Evolutionary conservation across 1,140 invertebrate species (phyloP).

Genomic region (Cydia fagiglandana): DNA sequence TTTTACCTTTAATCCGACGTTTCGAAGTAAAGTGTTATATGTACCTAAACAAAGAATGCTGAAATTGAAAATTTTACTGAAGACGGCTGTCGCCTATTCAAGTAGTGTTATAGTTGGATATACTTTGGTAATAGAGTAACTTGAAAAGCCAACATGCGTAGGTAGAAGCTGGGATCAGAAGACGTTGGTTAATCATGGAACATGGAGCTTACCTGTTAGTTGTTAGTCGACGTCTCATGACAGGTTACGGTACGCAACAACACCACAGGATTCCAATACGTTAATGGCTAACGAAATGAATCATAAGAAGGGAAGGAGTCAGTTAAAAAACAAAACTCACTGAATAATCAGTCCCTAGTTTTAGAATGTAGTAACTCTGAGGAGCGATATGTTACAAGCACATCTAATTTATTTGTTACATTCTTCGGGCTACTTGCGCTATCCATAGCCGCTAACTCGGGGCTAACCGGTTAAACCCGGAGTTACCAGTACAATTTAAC

Average conservation of each 20-base stretch:
- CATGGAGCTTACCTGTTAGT: conserved; percentile 22
- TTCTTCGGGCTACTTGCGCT: too few species aligned
- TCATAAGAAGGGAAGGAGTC: background rate
- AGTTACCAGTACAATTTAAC: too few species aligned
- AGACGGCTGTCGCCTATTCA: too few species aligned
- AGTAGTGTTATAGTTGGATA: background rate
- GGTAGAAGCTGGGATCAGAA: background rate
- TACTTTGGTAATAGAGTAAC: background rate
- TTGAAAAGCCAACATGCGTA: background rate
- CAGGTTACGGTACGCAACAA: background rate
- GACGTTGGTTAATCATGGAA: conserved; percentile 13
- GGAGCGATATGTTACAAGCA: background rate
- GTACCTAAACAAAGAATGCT: too few species aligned
- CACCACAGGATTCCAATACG: background rate
- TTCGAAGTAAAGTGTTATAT: too few species aligned
- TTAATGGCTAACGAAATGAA: background rate
- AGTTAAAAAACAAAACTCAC: background rate
- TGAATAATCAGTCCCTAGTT: background rate
- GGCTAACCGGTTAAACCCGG: too few species aligned
- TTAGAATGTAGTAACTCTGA: too few species aligned
- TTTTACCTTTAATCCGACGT: too few species aligned
- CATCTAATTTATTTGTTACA: background rate
- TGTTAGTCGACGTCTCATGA: background rate
- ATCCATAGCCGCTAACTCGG: too few species aligned
- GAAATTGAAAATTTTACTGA: too few species aligned